A percentile compares a stretch with the other conserved stretches of the same genome.
Conservation (phyloP, 2,113 vertebrate species). For the Candoia aspera region DNA sequence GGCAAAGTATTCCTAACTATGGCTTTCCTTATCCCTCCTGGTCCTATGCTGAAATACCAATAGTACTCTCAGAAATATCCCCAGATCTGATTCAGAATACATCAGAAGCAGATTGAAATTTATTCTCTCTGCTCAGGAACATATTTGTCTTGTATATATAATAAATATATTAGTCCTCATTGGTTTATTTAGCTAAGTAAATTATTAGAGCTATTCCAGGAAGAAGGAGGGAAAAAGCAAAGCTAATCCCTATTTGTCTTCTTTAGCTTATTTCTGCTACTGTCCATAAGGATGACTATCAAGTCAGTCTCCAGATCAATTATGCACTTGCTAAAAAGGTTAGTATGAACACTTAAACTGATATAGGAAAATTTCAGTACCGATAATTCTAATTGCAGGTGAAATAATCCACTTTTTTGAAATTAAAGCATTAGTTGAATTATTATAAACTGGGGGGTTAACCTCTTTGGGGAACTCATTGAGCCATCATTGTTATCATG, state of each 20-base stretch:
- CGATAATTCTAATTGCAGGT: background rate
- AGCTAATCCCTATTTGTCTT: slow-evolving; percentile 42
- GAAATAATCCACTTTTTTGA: background rate
- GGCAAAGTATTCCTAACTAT: no score
- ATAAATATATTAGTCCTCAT: no score
- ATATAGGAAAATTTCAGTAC: background rate
- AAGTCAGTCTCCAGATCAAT: slow-evolving; percentile 86
- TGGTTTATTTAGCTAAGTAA: background rate
- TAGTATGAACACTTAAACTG: slow-evolving; percentile 26
- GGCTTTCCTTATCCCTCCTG: no score
- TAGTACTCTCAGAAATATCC: no score
- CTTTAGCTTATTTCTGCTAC: slow-evolving; percentile 85
- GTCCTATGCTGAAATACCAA: no score
- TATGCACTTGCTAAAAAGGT: slow-evolving; percentile 80
- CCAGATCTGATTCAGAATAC: no score
- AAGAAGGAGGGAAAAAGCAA: background rate
- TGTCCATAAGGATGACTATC: slow-evolving; percentile 78
- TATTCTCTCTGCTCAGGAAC: no score
- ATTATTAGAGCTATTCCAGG: background rate
- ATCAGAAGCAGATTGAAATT: no score
- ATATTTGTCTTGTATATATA: no score
- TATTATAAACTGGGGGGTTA: background rate
- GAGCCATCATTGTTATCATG: no score
- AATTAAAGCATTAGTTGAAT: background rate
- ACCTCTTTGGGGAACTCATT: background rate